These are phyloP conservation scores for Bellardia bayeri DNA, from an alignment of 2,888 invertebrate genomes.

Conservation along the genomic window DNA sequence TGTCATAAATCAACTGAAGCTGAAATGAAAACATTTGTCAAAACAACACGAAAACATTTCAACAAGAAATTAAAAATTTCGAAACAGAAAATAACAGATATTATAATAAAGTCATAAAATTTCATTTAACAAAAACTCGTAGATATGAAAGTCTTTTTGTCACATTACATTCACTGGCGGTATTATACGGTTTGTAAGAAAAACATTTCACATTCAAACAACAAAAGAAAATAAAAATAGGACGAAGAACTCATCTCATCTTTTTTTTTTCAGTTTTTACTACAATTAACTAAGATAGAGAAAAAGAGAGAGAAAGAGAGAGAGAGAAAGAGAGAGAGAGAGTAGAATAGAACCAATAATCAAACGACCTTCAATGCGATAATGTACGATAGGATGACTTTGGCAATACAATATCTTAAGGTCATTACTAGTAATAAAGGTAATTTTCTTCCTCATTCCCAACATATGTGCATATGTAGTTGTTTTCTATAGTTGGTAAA, in stretches of 20 bases:
- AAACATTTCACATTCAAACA: not conserved
- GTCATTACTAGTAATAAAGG: not conserved
- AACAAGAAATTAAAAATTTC: not conserved
- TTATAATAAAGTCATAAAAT: constrained; percentile 41
- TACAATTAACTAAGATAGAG: not conserved
- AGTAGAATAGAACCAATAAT: constrained; percentile 12
- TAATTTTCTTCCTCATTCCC: not conserved
- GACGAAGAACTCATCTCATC: not conserved
- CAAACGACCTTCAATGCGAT: constrained; percentile 33
- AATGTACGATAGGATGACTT: not conserved
- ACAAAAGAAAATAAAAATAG: not conserved
- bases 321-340: not conserved
- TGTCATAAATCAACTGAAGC: not conserved
- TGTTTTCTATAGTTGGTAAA: not conserved
- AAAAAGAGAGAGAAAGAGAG: not conserved
- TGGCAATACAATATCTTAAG: not conserved
- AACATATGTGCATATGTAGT: too few relatives aligned
- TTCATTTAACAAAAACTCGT: constrained; percentile 19
- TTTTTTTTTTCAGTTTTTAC: not conserved
- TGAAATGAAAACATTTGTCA: not conserved
- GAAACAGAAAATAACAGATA: not conserved
- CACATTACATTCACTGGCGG: constrained; percentile 32
- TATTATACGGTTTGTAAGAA: constrained; percentile 9
- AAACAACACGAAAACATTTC: constrained; percentile 13
- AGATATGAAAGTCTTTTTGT: constrained; percentile 30